Conservation (phyloP, 1,140 invertebrate species). For the Papilio helenus region DNA sequence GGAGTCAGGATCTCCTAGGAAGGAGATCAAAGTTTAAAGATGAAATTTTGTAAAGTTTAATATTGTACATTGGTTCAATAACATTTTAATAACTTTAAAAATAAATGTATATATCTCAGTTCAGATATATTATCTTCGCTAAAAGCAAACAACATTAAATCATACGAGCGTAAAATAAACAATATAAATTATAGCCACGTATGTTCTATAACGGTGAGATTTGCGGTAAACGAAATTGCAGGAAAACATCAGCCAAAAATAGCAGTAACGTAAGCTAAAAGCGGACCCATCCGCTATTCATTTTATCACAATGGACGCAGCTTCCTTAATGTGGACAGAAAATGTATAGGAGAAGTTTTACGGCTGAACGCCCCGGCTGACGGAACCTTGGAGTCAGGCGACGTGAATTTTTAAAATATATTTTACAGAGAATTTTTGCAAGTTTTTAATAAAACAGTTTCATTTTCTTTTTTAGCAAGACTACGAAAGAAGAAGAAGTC, state of each 20-base stretch:
- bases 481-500: no score
- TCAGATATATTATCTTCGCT: background rate
- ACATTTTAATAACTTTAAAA: background rate
- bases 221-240: constrained; percentile 24
- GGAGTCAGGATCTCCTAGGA: no score
- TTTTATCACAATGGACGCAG: constrained; percentile 26
- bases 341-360: constrained; percentile 24
- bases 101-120: background rate
- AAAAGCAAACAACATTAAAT: constrained; percentile 25
- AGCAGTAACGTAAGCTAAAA: constrained; percentile 26
- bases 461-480: background rate
- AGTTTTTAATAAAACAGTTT: background rate
- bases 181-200: constrained; percentile 4
- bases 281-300: constrained; percentile 25
- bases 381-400: background rate
- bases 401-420: constrained; percentile 1
- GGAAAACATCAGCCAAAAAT: constrained; percentile 25
- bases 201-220: constrained; percentile 8
- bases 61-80: background rate
- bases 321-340: constrained; percentile 24
- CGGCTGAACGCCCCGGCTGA: background rate
- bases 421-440: background rate
- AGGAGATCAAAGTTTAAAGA: background rate
- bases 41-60: background rate
- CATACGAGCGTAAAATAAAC: constrained; percentile 20